phyloP scores from a whole-genome alignment of 2,113 vertebrate genomes.

The Trachemys scripta region DNA sequence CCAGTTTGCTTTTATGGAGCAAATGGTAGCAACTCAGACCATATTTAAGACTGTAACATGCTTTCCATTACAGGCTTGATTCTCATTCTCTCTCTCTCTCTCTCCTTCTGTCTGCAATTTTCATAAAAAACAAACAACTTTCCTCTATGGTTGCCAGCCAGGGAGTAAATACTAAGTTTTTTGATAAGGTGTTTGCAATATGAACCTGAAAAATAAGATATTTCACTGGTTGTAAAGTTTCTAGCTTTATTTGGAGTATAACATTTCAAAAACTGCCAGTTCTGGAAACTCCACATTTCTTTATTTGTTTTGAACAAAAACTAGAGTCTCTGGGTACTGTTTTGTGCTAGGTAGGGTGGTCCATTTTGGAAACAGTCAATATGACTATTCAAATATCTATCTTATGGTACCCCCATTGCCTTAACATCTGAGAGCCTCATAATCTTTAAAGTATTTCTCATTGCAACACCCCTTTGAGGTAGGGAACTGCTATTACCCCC shows the following conservation, averaged over 20 bases:
- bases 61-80: background rate
- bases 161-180: background rate
- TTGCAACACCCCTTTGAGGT: background rate
- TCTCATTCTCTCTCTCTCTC: background rate
- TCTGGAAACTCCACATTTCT: background rate
- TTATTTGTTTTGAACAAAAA: background rate
- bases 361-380: background rate
- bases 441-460: background rate
- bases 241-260: background rate
- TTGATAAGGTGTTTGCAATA: background rate
- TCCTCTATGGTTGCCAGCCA: background rate
- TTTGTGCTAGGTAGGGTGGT: background rate
- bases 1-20: background rate
- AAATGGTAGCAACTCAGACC: background rate
- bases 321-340: background rate
- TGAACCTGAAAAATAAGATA: background rate
- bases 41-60: background rate
- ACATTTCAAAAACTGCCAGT: background rate
- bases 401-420: background rate
- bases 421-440: background rate
- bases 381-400: background rate
- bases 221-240: background rate
- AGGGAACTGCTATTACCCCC: accelerated
- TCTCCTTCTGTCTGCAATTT: background rate
- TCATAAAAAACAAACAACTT: background rate